These are phyloP conservation scores for Phaetusa simplex DNA, from an alignment of 2,113 vertebrate genomes.

Conservation along the genomic window DNA sequence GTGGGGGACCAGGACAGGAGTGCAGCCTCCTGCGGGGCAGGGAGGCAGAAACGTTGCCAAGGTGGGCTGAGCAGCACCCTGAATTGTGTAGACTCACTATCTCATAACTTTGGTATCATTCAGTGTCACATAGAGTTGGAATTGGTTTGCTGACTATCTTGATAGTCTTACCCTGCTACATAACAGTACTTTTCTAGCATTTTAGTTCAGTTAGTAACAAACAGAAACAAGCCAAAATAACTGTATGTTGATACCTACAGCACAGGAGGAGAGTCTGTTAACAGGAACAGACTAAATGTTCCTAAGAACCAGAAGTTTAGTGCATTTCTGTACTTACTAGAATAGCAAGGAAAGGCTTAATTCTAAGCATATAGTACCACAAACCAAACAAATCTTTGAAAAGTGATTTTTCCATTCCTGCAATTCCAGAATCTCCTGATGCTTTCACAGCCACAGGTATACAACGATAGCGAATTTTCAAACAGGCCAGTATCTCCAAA, in stretches of 20 bases:
- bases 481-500: background rate
- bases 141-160: background rate
- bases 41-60: background rate
- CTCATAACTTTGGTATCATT: background rate
- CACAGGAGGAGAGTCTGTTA: background rate
- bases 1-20: accelerated
- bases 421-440: background rate
- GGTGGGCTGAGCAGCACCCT: background rate
- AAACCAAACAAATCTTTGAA: background rate
- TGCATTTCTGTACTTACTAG: background rate
- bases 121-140: background rate
- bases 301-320: background rate
- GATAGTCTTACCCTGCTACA: background rate
- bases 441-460: background rate
- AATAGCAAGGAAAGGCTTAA: background rate
- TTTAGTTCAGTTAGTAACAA: background rate
- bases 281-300: background rate
- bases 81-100: background rate
- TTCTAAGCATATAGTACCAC: background rate
- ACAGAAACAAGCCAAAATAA: background rate
- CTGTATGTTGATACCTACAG: background rate
- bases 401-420: background rate
- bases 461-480: background rate
- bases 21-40: background rate
- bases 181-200: background rate